These are phyloP conservation scores for Diarsia rubi DNA, from an alignment of 2,888 invertebrate species.

Conservation along the genomic window DNA sequence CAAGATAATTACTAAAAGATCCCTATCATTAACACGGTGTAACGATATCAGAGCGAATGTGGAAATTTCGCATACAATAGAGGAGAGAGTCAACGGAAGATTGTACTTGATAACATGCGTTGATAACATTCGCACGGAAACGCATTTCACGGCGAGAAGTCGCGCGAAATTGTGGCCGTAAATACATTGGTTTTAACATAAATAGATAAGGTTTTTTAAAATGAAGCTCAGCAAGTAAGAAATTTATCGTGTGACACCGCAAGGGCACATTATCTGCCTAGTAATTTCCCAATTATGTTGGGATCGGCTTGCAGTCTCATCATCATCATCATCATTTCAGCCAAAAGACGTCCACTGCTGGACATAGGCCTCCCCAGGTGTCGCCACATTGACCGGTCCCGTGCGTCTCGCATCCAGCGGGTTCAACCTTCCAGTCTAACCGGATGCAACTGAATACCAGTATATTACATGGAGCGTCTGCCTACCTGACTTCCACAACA, in stretches of 20 bases:
- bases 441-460: too few species aligned
- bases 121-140: constrained; percentile 75
- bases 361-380: too few species aligned
- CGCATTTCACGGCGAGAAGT: constrained; percentile 74
- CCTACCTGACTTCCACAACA: too few species aligned
- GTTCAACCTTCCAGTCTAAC: too few species aligned
- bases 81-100: constrained; percentile 67
- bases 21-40: constrained; percentile 58
- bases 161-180: constrained; percentile 69
- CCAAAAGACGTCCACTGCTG: too few species aligned
- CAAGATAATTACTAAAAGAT: constrained; percentile 43
- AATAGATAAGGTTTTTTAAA: constrained; percentile 18
- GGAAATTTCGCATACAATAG: constrained; percentile 63
- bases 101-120: constrained; percentile 40
- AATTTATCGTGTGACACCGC: not conserved
- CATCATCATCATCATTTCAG: too few species aligned
- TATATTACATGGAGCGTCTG: too few species aligned
- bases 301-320: too few species aligned
- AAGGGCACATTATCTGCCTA: not conserved
- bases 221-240: not conserved
- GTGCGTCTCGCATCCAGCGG: too few species aligned
- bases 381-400: too few species aligned
- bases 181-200: constrained; percentile 56
- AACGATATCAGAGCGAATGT: constrained; percentile 63
- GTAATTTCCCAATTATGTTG: too few species aligned